Base-by-base conservation (phyloP, 2,888 invertebrate genomes). In the Apodemia mormo region DNA sequence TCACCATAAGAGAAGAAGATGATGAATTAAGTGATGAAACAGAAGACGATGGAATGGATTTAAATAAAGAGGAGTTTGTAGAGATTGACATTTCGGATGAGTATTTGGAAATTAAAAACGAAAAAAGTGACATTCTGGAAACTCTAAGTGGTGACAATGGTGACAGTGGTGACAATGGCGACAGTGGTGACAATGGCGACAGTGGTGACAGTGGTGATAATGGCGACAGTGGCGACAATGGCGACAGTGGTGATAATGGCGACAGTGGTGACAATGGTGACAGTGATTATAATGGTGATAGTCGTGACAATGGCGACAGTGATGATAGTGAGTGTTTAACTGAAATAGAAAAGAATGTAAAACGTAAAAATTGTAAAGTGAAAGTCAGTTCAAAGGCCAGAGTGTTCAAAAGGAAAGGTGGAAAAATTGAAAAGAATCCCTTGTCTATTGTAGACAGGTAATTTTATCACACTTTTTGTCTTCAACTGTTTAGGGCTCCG, bases 401-500 rank as follows among this genome's bases (percentile, higher is more conserved):
- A 9, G 40, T 9, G 40, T 40, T 78, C 76, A 52, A 79, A 79
- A 22, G 61, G 66, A 52, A 40, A 40, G 72, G 73, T 40, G 73
- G 78, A 1, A 74, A 74, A 49, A 72, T 77, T 0, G 79, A 30
- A 3, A 58, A 81, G 37, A 80, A 76, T 30, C 84, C 85, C 0
- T 75, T 78, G 0, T 79, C 77, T 37, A 81, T 85, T 37, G 81
- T 83, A 72, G 85, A 89, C 73, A 88, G 83, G 89, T 89, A 73
- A 54, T 22, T 30, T 58, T n/a, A 30, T 29, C 8, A 40, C 40
- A 40, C 22, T 22, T 22, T 22, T 22, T 22, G 22, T 22, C 22
- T 22, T 22, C 22, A 22, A 22, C 22, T 22, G 22, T 22, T 22
- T 22, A 22, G 22, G 22, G 22, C 22, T 22, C 22, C 22, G 22